Evolutionary conservation across 2,113 vertebrate genomes (phyloP), one percentile per base, ranked within the genome.

Genomic region (Athene cunicularia): DNA sequence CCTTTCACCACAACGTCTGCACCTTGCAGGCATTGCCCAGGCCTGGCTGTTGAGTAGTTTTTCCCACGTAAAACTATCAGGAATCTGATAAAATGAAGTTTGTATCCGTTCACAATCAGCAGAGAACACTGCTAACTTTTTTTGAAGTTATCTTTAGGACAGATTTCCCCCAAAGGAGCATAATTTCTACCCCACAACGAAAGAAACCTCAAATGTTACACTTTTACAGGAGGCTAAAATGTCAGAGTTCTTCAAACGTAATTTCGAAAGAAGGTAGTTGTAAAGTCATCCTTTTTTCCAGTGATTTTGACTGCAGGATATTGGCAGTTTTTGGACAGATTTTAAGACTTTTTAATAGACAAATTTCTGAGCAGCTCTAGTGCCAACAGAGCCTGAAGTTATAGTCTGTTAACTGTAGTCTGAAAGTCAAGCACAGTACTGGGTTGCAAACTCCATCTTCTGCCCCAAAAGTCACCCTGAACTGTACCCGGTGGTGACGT

Each of bases 1-100:
- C 75, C 75, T 68, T 43, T 26, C 66, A 23, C 28, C 70, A 5
- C 14, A 43, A 8, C 0, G 0, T 24, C 59, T 2, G 2, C 18
- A 60, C 22, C 86, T 21, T 5, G 35, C 56, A 67, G 43, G 49
- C 6, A 2, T 37, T 75, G 22, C 43, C 52, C 4, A 24, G 7
- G 6, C 47, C 70, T 58, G 67, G 67, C 37, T 45, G 12, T 33
- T 1, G 2, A 66, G 64, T 3, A 5, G 21, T 32, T 58, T 41
- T 70, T 24, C 17, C 60, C 9, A 0, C 5, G 24, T 41, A 52
- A 47, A 81, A 22, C 39, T 21, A 37, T 12, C 41, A 43, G 43
- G 24, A 50, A n/a, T 4, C 22, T 35, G 35, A 14, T 2, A 56
- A 18, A 59, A 76, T 41, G 6, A 50, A 82, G 14, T 81, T 11